Conservation (phyloP, 1,140 invertebrate species). For the Drosophila pruinosa region DNA sequence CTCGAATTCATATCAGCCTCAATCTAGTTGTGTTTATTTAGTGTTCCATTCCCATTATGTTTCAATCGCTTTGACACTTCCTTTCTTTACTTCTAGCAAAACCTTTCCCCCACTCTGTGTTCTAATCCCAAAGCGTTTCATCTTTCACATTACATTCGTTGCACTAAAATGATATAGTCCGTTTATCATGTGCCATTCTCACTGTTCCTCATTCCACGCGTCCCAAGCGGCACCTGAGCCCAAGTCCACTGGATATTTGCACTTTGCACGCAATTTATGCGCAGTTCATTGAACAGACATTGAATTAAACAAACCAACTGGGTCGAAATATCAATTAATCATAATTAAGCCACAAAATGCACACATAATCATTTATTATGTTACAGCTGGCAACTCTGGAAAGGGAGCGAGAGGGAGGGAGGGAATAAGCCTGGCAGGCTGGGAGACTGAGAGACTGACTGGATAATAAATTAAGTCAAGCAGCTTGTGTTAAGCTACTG, state of each 20-base stretch:
- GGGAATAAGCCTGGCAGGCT: neutral
- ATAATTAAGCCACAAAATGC: conserved; percentile 64
- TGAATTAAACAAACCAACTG: conserved; percentile 46
- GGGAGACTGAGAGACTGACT: neutral
- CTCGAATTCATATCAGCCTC: too few relatives aligned
- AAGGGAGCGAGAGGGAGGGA: neutral
- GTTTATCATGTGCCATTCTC: conserved; percentile 10
- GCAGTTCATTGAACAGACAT: conserved; percentile 58
- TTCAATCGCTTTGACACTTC: neutral
- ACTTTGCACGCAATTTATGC: conserved; percentile 33
- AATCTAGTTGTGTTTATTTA: too few relatives aligned
- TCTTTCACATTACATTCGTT: neutral
- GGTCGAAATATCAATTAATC: conserved; percentile 68
- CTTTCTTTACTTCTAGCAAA: too few relatives aligned
- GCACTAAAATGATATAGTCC: too few relatives aligned
- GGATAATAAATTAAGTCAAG: conserved; percentile 47
- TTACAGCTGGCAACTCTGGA: neutral
- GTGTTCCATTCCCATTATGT: too few relatives aligned
- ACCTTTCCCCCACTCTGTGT: too few relatives aligned
- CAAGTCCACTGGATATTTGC: conserved; percentile 11
- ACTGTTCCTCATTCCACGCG: neutral
- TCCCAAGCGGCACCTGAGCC: neutral
- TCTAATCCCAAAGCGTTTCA: neutral
- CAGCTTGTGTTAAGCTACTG: conserved; percentile 31
- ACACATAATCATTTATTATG: conserved; percentile 51